phyloP scores from a whole-genome alignment of 2,888 invertebrate species.

The Chrysolina haemoptera region DNA sequence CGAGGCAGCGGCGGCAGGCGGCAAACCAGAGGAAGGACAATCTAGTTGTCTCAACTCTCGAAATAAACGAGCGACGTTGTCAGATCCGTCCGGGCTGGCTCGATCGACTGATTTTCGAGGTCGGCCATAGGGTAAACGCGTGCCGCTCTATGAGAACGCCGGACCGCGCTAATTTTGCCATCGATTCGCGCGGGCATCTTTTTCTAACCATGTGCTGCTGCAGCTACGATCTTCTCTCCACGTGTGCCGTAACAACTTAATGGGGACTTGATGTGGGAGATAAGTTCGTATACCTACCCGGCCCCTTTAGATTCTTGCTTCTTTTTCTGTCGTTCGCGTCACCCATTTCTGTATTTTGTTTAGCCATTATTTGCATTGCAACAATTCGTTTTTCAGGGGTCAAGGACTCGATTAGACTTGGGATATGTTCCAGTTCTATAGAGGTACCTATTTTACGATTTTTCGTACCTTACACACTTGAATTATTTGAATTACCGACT shows the following conservation, averaged over 20 bases:
- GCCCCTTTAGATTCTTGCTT: background rate
- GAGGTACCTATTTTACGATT: too few species aligned
- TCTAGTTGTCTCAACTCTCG: conserved; percentile 41
- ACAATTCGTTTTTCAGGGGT: too few species aligned
- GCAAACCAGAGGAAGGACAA: conserved; percentile 35
- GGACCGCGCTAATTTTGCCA: conserved; percentile 40
- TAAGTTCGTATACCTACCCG: background rate
- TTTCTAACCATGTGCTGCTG: conserved; percentile 37
- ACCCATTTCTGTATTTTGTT: too few species aligned
- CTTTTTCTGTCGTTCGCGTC: background rate
- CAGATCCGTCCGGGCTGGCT: conserved; percentile 25
- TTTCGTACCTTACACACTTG: too few species aligned
- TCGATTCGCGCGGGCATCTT: conserved; percentile 48
- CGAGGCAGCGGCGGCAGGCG: conserved; percentile 8
- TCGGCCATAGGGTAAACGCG: conserved; percentile 17
- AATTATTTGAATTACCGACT: too few species aligned
- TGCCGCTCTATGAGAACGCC: conserved; percentile 33
- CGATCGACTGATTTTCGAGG: conserved; percentile 40
- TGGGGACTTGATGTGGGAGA: conserved; percentile 15
- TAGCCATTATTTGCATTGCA: too few species aligned
- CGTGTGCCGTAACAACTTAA: conserved; percentile 25
- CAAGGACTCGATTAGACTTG: too few species aligned
- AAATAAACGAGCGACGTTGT: conserved; percentile 45
- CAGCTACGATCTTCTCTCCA: conserved; percentile 5
- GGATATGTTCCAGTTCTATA: too few species aligned